Base-by-base conservation (phyloP, 2,888 invertebrate species). In the Acleris emargana region DNA sequence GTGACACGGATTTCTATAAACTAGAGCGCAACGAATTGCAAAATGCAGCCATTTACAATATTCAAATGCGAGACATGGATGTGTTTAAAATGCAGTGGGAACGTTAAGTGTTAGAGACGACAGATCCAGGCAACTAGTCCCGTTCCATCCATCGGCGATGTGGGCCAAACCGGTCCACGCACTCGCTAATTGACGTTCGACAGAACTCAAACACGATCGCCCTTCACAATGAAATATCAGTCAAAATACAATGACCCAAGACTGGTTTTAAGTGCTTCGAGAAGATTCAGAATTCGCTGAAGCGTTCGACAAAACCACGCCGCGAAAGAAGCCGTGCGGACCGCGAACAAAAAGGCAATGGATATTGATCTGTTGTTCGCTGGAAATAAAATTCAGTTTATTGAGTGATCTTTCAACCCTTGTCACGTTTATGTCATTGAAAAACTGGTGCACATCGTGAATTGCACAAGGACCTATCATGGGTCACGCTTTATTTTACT, bases 331-430 rank as follows among this genome's bases (percentile, higher is more conserved):
- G 82, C 77, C 71, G 69, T 70, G 75, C 73, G 76, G 81, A 83
- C 74, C 74, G 73, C 68, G 71, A 76, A 80, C 72, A 83, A 85
- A 84, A 82, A 82, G 81, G 68, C 78, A 81, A 61, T 73, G 83
- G 76, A 90, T 83, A 89, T 83, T 89, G 89, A 85, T 87, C 90
- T 87, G 88, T 89, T 83, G 81, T 80, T 72, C 75, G 75, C 76
- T 81, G 71, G 82, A 76, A 86, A 90, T 91, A 91, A 90, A 91
- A 89, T 76, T 82, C 82, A 89, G 88, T 89, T 89, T 90, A 86
- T 86, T 89, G 86, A 88, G 84, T 85, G 87, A 89, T 87, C 82
- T 77, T 72, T 81, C 75, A 80, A 83, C 60, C 72, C 80, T 83
- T 90, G 87, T 87, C 87, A 86, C 90, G 86, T 90, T 91, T 84